These are phyloP conservation scores for Gopherus evgoodei DNA, from an alignment of 2,113 vertebrate species.

Conservation along the genomic window DNA sequence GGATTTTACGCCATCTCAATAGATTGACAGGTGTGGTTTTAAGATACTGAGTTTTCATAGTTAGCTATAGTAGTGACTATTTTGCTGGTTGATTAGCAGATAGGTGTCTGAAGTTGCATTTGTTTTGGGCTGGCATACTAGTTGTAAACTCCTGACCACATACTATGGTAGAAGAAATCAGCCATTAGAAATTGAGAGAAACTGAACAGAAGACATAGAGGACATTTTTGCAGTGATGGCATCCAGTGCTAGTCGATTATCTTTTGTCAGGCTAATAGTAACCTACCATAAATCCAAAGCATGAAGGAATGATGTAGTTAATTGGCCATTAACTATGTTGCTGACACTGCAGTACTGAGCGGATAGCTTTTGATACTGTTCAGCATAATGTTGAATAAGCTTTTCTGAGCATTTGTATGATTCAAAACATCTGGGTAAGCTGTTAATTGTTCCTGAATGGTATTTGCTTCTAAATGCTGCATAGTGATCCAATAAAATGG, in stretches of 20 bases:
- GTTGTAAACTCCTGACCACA: background rate
- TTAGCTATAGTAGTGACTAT: background rate
- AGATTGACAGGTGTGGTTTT: background rate
- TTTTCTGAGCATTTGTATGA: constrained; percentile 29
- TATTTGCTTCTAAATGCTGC: background rate
- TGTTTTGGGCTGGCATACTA: background rate
- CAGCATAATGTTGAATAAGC: background rate
- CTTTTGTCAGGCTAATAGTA: background rate
- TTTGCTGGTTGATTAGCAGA: background rate
- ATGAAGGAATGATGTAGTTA: background rate
- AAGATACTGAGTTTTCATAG: background rate
- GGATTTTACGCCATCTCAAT: background rate
- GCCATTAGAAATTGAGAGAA: background rate
- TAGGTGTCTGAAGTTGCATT: background rate
- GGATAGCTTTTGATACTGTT: background rate
- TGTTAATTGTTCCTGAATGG: background rate
- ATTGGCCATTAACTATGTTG: constrained; percentile 10
- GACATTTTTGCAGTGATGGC: background rate
- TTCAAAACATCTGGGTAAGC: background rate
- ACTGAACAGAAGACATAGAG: background rate
- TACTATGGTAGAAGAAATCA: background rate
- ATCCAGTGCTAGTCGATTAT: background rate
- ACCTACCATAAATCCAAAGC: background rate
- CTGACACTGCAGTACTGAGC: background rate
- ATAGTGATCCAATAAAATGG: background rate